Evolutionary conservation across 2,113 vertebrate genomes (phyloP).

Genomic region (Natator depressus): DNA sequence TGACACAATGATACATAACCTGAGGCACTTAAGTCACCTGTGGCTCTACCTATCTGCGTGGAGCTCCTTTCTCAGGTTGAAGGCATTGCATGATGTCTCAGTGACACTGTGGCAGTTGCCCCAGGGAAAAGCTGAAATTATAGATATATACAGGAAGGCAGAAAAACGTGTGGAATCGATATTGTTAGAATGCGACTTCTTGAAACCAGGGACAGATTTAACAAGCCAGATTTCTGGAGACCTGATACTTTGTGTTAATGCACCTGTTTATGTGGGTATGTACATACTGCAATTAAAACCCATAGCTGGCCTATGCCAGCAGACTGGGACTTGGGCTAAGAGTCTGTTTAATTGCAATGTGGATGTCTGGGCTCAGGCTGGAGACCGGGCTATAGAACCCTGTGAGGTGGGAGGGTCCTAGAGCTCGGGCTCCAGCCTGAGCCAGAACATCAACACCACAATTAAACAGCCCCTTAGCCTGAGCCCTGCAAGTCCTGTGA

Average conservation of each 20-base stretch:
- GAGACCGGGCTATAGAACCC: background rate
- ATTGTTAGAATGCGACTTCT: fast-evolving
- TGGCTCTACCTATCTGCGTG: background rate
- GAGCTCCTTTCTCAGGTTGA: background rate
- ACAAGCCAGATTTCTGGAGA: background rate
- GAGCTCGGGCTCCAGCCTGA: background rate
- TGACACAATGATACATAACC: background rate
- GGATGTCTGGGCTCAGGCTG: background rate
- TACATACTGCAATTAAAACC: background rate
- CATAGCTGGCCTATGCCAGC: background rate
- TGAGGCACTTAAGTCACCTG: background rate
- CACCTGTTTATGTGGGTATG: fast-evolving
- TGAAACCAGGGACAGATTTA: fast-evolving
- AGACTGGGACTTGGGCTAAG: background rate
- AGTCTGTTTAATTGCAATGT: background rate
- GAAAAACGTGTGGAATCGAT: background rate
- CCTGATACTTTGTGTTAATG: background rate
- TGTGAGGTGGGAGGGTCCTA: background rate
- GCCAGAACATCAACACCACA: background rate
- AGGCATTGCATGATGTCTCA: background rate
- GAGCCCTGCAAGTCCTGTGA: background rate
- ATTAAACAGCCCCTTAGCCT: background rate
- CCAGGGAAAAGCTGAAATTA: background rate
- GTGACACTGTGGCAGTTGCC: background rate
- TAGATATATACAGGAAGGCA: background rate